Evolutionary conservation across 1,140 invertebrate species (phyloP).

Genomic region (Macrosteles quadrilineatus): DNA sequence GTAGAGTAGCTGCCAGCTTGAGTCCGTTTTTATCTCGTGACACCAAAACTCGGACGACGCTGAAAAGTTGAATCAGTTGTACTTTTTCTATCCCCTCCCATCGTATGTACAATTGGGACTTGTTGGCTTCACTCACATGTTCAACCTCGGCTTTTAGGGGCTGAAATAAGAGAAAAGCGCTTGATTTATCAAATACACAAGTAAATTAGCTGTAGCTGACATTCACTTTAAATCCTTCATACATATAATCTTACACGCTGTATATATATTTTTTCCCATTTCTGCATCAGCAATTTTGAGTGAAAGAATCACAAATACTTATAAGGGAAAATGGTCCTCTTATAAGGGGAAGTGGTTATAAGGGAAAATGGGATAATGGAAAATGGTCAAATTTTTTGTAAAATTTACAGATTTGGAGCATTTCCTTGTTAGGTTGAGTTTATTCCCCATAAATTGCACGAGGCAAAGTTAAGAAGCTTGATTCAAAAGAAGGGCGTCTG

Average conservation of each 20-base stretch:
- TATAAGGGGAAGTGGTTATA: neutral
- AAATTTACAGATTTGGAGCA: no score
- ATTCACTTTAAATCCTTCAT: no score
- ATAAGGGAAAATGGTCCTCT: no score
- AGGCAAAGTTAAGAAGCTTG: no score
- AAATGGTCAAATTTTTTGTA: no score
- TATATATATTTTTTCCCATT: no score
- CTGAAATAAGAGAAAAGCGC: neutral
- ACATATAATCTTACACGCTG: no score
- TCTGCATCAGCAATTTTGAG: neutral
- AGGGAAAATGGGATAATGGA: no score
- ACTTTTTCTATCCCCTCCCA: neutral
- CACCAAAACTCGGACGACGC: neutral
- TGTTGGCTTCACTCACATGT: neutral
- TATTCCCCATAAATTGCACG: no score
- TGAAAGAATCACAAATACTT: neutral
- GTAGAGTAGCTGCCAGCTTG: neutral
- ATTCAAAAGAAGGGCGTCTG: no score
- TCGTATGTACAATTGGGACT: neutral
- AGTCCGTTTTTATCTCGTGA: neutral
- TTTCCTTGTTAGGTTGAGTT: no score
- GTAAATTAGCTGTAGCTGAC: neutral
- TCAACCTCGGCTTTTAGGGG: neutral
- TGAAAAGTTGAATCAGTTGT: slow-evolving; percentile 11
- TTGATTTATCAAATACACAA: neutral